Base-by-base conservation (phyloP, 2,888 invertebrate genomes). In the Cremastinae sp. region DNA sequence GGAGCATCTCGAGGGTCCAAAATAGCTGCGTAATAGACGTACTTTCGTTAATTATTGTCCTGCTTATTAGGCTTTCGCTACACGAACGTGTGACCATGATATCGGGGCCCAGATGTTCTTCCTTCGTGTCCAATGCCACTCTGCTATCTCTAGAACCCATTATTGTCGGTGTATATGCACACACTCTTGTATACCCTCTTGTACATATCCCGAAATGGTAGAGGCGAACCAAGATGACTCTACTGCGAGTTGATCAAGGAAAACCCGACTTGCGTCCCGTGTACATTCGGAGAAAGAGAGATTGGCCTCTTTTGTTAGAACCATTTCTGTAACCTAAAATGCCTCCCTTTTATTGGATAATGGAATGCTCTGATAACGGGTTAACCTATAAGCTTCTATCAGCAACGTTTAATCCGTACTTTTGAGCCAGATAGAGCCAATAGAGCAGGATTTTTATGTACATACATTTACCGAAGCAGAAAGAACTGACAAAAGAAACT, bases 21-120 rank as follows among this genome's bases (percentile, higher is more conserved):
- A 83, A 85, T 85, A 82, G 81, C 78, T 61, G 45, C 70, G 76
- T 84, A 83, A 85, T 84, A 83, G 83, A 84, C 85, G 83, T 83
- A 83, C 78, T 85, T 84, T 80, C 80, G 83, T 85, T 84, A 84
- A 86, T 87, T 86, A 87, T 85, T 82, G 82, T 82, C 79, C 76
- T 78, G 81, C 83, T 86, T 84, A 86, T 86, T 86, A 86, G 84
- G 79, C 79, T 69, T 35, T 73, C 69, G 39, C 61, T 72, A 65
- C 58, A 74, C 64, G 73, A 45, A 14, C 73, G 59, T 62, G 53
- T 66, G 71, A 20, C 62, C 58, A 62, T 69, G 75, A 75, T 80
- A 79, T 80, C 74, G 79, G 45, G 70, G 76, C 49, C 58, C 64
- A 64, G 68, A 56, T 72, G 22, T 56, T 37, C 14, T 28, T 58